Base-by-base conservation (phyloP, 2,113 vertebrate genomes). In the Potamarius usumacintae region DNA sequence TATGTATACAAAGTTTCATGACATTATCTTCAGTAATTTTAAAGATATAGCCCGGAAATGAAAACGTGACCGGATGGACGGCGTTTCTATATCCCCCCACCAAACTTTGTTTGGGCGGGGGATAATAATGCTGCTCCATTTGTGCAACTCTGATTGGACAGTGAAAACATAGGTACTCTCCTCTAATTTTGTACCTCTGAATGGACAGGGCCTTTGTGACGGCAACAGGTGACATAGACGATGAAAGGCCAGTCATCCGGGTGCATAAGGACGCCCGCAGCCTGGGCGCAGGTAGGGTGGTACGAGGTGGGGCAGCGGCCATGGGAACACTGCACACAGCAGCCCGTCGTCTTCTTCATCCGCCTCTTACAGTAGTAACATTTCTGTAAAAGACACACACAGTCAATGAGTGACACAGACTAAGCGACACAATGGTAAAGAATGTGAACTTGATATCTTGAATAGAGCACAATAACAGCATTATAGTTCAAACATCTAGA, bases 201-300 rank as follows among this genome's bases (percentile, higher is more conserved):
- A 74, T 96, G 97, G 52, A 95, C 93, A 9, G 97, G 97, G 65
- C 94, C 96, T 93, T 96, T 98, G 93, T 99, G 98, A 76, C 98
- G 96, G 87, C 97, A 98, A 92, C 98, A 99, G 87, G 98, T 99
- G 85, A 99, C 97, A 60, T 98, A 97, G 90, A 99, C 98, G 10
- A 99, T 97, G 71, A 99, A 99, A 1, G 98, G 98, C 98, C 98
- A 99, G 87, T 99, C 96, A 1, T 98, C 97, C 0, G 97, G 97
- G 92, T 99, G 97, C 98, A 99, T 99, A 95, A 99, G 95, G 11
- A 99, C 97, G 1, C 98, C 97, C 0, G 97, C 97, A 9, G 97
- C 97, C 92, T 99, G 98, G 42, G 98, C 98, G 58, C 98, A 99
- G 92, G 97, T 98, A 82, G 97, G 97, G 3, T 99, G 98, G 91